phyloP scores from a whole-genome alignment of 2,113 vertebrate genomes.

The Ibidorhyncha struthersii region DNA sequence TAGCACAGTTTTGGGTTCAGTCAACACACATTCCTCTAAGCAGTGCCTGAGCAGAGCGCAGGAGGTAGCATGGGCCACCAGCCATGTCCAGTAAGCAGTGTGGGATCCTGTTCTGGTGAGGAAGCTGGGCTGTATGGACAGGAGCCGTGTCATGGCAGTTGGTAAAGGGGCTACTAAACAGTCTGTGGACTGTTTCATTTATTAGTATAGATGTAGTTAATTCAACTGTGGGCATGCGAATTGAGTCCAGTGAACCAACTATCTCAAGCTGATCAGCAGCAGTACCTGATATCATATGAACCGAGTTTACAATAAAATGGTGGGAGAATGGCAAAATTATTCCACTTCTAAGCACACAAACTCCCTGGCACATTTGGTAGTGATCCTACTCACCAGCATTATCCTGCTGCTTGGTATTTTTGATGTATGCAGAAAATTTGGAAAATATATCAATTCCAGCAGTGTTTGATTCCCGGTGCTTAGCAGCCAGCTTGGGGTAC shows the following conservation, averaged over 20 bases:
- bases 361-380: background rate
- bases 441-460: conserved; percentile 95
- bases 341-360: background rate
- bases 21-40: background rate
- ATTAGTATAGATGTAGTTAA: background rate
- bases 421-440: conserved; percentile 94
- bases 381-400: conserved; percentile 78
- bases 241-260: background rate
- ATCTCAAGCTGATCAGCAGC: background rate
- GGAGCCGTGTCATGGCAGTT: background rate
- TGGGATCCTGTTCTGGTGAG: background rate
- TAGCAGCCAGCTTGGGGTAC: conserved; percentile 90
- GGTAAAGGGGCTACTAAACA: background rate
- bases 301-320: background rate
- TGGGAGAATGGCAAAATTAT: background rate
- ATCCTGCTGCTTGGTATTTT: conserved; percentile 88
- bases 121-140: background rate
- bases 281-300: background rate
- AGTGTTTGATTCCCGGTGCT: conserved; percentile 87
- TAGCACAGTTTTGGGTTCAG: background rate
- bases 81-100: background rate
- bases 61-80: background rate
- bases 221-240: accelerated
- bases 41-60: background rate
- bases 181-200: background rate